Evolutionary conservation across 2,113 vertebrate genomes (phyloP), one percentile per base, ranked within the genome.

Genomic region (Hippolais icterina): DNA sequence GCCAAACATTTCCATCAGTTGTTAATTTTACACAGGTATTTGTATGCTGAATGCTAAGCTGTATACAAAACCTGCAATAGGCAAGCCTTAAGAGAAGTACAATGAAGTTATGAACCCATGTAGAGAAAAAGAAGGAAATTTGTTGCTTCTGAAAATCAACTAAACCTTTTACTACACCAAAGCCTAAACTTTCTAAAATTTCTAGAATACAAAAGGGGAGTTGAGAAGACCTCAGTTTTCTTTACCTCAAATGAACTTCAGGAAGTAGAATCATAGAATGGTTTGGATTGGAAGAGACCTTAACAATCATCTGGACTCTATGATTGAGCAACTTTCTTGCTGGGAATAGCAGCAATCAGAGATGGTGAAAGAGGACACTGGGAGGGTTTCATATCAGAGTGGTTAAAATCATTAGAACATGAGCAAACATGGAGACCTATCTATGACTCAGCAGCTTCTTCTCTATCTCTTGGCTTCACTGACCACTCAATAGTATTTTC

Each of bases 121-220:
- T 4, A 27, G 20, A 7, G 14, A 0, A 0, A 44, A 27, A 39
- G 74, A 71, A 20, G 0, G 7, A 5, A 24, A 80, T 60, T 35
- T 41, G 2, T 41, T 75, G 4, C 19, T 87, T 92, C 80, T 82
- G 24, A 71, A 95, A 93, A 65, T n/a, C 35, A 78, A 1, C 20
- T 44, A 13, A 19, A 78, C 1, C 2, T 87, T 78, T 93, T 25
- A 50, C 12, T 46, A 42, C 15, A 23, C 8, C 3, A 10, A 92
- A 79, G 41, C 31, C 31, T 82, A 42, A 59, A 50, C 27, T 78
- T 77, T 12, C 5, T 49, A 56, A 63, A 82, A 81, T 39, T 27
- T 68, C 35, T n/a, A 63, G 19, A 85, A 52, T 27, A 66, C 4
- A 64, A 63, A 71, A 70, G 24, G 11, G 19, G 59, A 77, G 12